Conservation (phyloP, 1,140 invertebrate genomes). For the Pogonomyrmex californicus region DNA sequence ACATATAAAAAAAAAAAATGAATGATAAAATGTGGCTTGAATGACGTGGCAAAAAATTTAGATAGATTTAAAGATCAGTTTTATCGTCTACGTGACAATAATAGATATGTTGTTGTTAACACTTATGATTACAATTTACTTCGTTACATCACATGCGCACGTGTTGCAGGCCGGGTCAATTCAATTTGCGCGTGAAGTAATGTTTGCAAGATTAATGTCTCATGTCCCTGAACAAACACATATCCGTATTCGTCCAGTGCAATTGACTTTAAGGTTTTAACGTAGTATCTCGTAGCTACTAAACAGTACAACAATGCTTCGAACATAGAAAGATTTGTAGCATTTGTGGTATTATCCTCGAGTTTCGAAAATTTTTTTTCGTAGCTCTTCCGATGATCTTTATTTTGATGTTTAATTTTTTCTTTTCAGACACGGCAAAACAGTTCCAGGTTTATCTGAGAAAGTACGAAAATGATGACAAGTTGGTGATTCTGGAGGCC, state of each 20-base stretch:
- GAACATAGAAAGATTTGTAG: background rate
- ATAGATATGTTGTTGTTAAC: background rate
- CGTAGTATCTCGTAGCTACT: background rate
- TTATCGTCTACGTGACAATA: background rate
- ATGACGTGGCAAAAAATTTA: background rate
- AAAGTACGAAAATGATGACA: conserved; percentile 79
- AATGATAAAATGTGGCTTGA: background rate
- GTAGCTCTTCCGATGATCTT: background rate
- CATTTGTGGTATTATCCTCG: background rate
- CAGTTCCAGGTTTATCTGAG: conserved; percentile 75
- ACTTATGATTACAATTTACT: background rate
- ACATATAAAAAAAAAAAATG: background rate
- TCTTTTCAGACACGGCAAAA: conserved; percentile 66
- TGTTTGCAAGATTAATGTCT: background rate
- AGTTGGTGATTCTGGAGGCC: conserved; percentile 76
- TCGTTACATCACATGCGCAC: background rate
- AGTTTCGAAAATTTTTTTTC: background rate
- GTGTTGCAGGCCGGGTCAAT: background rate
- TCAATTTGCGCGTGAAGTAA: conserved; percentile 18
- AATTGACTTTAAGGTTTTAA: background rate
- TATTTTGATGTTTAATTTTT: conserved; percentile 24
- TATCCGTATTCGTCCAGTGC: background rate
- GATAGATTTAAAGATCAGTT: background rate
- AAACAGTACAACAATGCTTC: background rate
- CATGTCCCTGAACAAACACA: background rate